Conservation (phyloP, 1,140 invertebrate species). For the Pteromalus puparum region DNA sequence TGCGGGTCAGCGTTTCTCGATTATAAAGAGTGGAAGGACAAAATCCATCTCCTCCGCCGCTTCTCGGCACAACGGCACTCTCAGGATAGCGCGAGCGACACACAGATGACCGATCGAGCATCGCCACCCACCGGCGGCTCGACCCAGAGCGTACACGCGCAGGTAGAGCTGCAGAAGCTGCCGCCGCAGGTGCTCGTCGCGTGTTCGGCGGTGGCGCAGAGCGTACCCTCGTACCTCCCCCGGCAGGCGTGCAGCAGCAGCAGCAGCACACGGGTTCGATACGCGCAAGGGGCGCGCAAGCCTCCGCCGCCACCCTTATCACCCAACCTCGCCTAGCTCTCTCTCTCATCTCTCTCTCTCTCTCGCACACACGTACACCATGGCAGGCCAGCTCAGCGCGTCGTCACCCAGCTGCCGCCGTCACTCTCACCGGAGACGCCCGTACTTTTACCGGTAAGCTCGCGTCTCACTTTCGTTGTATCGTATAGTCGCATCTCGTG, state of each 20-base stretch:
- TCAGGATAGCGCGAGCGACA: neutral
- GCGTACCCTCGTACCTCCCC: constrained; percentile 40
- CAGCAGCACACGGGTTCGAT: constrained; percentile 71
- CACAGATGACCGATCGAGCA: neutral
- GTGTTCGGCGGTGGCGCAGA: constrained; percentile 45
- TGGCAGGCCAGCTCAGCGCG: neutral
- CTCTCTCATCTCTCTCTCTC: neutral
- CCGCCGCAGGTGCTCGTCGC: constrained; percentile 23
- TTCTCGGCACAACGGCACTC: neutral
- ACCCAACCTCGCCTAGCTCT: neutral
- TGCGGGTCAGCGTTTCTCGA: no score
- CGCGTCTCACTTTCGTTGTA: constrained; percentile 42
- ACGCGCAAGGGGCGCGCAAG: constrained; percentile 71
- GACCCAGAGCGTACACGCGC: neutral
- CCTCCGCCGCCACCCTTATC: constrained; percentile 18
- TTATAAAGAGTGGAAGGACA: no score
- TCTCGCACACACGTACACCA: constrained; percentile 1
- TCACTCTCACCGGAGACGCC: constrained; percentile 72
- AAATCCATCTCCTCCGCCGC: no score
- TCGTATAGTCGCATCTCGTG: neutral
- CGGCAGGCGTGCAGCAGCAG: constrained; percentile 40
- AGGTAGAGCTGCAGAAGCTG: neutral
- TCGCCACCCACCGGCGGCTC: neutral
- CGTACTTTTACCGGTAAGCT: constrained; percentile 62
- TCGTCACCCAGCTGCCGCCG: constrained; percentile 51